phyloP scores from a whole-genome alignment of 2,113 vertebrate species.

The Hystrix cristata region DNA sequence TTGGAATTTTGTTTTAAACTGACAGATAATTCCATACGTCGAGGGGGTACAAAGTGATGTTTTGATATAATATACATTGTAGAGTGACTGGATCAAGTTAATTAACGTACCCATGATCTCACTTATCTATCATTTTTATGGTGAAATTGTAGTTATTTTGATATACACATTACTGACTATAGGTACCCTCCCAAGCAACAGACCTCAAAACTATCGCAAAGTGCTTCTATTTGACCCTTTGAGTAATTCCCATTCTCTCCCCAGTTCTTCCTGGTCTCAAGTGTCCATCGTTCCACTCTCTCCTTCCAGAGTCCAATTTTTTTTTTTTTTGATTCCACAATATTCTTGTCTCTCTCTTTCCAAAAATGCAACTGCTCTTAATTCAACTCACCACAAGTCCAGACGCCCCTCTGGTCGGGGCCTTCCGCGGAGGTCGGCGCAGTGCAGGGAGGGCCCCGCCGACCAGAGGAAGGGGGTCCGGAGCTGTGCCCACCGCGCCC shows the following conservation, averaged over 20 bases:
- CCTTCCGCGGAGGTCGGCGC: neutral
- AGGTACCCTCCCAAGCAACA: neutral
- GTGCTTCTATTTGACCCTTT: neutral
- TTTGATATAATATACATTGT: neutral
- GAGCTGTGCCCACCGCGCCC: neutral
- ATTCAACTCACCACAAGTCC: neutral
- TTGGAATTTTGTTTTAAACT: neutral
- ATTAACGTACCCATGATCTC: neutral
- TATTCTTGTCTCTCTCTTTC: neutral
- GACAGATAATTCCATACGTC: neutral
- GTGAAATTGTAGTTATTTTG: neutral
- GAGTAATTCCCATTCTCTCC: neutral
- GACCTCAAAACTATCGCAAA: neutral
- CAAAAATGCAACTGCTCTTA: neutral
- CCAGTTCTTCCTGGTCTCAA: neutral
- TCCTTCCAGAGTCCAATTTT: neutral
- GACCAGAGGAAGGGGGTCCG: rapidly evolving
- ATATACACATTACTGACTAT: neutral
- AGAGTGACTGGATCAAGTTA: neutral
- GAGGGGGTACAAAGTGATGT: neutral
- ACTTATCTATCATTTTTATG: neutral
- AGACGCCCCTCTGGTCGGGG: neutral
- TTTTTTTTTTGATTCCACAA: neutral
- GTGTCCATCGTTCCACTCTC: neutral
- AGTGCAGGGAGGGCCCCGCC: neutral